Evolutionary conservation across 2,888 invertebrate species (phyloP).

Genomic region (Lasius fuliginosus): DNA sequence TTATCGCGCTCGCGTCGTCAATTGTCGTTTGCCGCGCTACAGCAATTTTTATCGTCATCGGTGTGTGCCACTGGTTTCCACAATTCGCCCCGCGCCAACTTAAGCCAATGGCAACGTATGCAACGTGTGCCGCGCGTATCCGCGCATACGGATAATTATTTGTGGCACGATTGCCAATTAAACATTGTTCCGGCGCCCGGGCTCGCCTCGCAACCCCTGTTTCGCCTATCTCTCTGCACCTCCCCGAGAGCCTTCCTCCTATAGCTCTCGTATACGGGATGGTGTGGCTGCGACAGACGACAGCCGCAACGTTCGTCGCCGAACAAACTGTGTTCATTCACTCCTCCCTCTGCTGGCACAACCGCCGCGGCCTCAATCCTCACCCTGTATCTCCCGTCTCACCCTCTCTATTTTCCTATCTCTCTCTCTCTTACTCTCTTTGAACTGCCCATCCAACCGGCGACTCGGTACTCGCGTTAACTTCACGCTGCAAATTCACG

Average conservation of each 20-base stretch:
- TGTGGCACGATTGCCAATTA: slow-evolving; percentile 74
- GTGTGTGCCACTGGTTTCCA: slow-evolving; percentile 38
- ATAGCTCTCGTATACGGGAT: slow-evolving; percentile 48
- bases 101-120: slow-evolving; percentile 57
- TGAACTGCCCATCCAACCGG: slow-evolving; percentile 49
- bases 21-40: slow-evolving; percentile 31
- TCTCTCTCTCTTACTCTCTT: slow-evolving; percentile 32
- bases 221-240: slow-evolving; percentile 24
- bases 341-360: slow-evolving; percentile 44
- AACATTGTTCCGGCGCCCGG: slow-evolving; percentile 68
- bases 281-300: slow-evolving; percentile 78
- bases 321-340: slow-evolving; percentile 76
- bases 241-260: slow-evolving; percentile 33
- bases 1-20: slow-evolving; percentile 5
- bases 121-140: slow-evolving; percentile 47
- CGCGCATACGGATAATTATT: slow-evolving; percentile 68
- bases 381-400: slow-evolving; percentile 5
- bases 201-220: slow-evolving; percentile 59
- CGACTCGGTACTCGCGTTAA: slow-evolving; percentile 57
- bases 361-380: slow-evolving; percentile 40
- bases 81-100: slow-evolving; percentile 39
- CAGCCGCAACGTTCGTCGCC: slow-evolving; percentile 78
- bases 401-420: neutral
- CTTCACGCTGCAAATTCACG: slow-evolving; percentile 50
- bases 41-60: slow-evolving; percentile 65